Evolutionary conservation across 92 coral and sea anemone species (phyloP).

Genomic region (Metridium senile): DNA sequence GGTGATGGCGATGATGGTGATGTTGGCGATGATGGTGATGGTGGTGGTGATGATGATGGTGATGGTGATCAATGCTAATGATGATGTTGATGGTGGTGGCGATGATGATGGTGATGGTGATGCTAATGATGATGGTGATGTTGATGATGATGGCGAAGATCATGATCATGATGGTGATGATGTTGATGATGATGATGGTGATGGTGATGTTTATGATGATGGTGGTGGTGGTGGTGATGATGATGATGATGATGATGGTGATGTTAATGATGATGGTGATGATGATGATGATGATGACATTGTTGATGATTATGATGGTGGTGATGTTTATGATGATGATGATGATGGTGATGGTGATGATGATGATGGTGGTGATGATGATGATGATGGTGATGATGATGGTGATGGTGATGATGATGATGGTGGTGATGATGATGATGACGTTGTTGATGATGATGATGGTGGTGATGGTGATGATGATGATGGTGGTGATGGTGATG

Average conservation of each 20-base stretch:
- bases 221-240: background rate
- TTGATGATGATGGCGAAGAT: background rate
- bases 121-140: background rate
- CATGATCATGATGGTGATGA: background rate
- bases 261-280: background rate
- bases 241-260: no score
- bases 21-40: no score
- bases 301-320: background rate
- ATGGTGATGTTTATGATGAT: background rate
- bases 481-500: no score
- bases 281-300: background rate
- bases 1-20: no score
- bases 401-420: background rate
- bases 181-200: background rate
- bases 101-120: background rate
- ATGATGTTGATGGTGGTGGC: background rate
- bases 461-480: no score
- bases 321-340: background rate
- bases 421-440: background rate
- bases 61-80: background rate
- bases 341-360: background rate
- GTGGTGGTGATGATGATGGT: background rate
- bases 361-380: background rate
- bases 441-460: no score
- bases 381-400: background rate